Conservation (phyloP, 1,140 invertebrate genomes). For the Cephus cinctus region DNA sequence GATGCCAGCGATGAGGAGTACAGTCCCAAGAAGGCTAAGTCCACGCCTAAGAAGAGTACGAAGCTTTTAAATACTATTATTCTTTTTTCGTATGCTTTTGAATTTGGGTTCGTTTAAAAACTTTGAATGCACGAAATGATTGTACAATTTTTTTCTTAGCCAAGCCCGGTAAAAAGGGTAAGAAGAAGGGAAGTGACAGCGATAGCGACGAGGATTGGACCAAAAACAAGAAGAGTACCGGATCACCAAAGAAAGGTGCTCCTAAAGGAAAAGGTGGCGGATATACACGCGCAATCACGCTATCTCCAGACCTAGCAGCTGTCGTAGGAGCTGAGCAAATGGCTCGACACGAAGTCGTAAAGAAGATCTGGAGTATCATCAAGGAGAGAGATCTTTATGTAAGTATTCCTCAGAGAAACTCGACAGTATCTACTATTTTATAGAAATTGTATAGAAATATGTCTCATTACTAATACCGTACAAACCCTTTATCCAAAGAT, state of each 20-base stretch:
- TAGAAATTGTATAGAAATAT: not conserved
- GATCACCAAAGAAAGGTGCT: constrained; percentile 52
- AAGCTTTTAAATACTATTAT: too few relatives aligned
- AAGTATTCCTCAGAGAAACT: constrained; percentile 34
- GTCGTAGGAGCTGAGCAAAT: constrained; percentile 83
- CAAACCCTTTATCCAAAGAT: too few relatives aligned
- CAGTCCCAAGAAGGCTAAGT: constrained; percentile 62
- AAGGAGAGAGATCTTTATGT: constrained; percentile 88
- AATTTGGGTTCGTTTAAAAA: too few relatives aligned
- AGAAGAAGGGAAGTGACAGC: constrained; percentile 73
- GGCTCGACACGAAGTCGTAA: constrained; percentile 90
- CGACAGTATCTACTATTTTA: not conserved
- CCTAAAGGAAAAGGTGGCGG: constrained; percentile 67
- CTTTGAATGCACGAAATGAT: not conserved
- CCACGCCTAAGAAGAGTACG: constrained; percentile 48
- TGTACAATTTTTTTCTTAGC: constrained; percentile 15
- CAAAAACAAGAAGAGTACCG: constrained; percentile 60
- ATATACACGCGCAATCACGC: constrained; percentile 77
- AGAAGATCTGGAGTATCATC: constrained; percentile 89
- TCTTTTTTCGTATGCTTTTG: too few relatives aligned
- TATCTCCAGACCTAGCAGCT: constrained; percentile 83
- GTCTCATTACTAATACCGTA: not conserved
- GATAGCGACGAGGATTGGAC: constrained; percentile 79
- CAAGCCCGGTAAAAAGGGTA: constrained; percentile 60
- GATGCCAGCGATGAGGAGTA: constrained; percentile 70